Conservation (phyloP, 2,797 vertebrate species). For the Rachycentron canadum region DNA sequence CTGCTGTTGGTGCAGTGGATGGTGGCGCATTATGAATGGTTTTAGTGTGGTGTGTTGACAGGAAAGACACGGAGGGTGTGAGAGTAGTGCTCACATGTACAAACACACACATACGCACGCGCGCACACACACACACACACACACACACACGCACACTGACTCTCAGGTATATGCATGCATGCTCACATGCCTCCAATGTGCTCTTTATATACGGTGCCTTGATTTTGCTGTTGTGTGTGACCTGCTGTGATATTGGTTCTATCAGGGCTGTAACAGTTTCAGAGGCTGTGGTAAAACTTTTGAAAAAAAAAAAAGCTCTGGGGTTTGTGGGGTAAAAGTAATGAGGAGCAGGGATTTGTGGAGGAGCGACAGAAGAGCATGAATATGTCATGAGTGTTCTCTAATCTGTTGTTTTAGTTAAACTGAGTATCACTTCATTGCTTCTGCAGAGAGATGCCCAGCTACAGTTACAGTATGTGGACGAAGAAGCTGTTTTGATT, state of each 20-base stretch:
- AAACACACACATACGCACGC: too few species aligned
- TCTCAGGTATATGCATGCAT: conserved; percentile 15
- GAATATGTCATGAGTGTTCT: not conserved
- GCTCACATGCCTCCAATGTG: not conserved
- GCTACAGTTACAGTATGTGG: not conserved
- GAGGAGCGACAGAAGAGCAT: not conserved
- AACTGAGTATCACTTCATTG: not conserved
- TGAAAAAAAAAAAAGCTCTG: not conserved
- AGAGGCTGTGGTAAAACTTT: not conserved
- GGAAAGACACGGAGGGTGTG: conserved; percentile 29
- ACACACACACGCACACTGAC: not conserved
- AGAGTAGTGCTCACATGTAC: conserved; percentile 8
- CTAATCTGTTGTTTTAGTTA: not conserved
- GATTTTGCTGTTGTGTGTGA: conserved; percentile 6
- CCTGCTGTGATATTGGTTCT: conserved; percentile 17
- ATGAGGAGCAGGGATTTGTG: not conserved
- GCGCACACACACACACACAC: not conserved
- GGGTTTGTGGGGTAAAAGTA: not conserved
- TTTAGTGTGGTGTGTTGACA: conserved; percentile 44
- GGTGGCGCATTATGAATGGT: conserved; percentile 27
- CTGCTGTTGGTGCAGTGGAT: conserved; percentile 32
- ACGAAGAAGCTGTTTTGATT: not conserved
- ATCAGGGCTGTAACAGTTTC: not conserved
- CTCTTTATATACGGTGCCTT: conserved; percentile 1
- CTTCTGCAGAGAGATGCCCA: not conserved